phyloP scores from a whole-genome alignment of 2,888 invertebrate species.

The Meloe dianella region DNA sequence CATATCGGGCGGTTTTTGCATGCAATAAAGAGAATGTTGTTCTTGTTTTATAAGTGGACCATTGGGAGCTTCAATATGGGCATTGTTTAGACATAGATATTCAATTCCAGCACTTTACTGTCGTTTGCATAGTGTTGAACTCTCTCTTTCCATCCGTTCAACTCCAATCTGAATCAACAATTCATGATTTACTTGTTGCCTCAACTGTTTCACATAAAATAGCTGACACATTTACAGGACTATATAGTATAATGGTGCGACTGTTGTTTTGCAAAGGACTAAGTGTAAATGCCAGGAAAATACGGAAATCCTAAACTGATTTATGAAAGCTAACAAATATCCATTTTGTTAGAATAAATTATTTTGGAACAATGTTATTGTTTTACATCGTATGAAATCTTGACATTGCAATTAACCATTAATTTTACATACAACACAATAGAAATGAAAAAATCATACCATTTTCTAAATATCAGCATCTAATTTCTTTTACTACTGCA shows the following conservation, averaged over 20 bases:
- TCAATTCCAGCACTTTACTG: conserved; percentile 48
- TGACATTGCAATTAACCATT: not conserved
- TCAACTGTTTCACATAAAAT: conserved; percentile 32
- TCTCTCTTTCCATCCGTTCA: conserved; percentile 28
- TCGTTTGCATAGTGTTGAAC: conserved; percentile 46
- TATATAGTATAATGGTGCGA: conserved; percentile 9
- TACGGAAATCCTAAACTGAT: conserved; percentile 34
- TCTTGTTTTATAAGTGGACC: conserved; percentile 12
- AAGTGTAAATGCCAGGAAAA: conserved; percentile 30
- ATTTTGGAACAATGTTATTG: conserved; percentile 22
- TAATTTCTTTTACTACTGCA: not conserved
- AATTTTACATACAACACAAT: not conserved
- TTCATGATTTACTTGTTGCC: conserved; percentile 51
- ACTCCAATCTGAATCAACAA: conserved; percentile 43
- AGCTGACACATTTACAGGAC: conserved; percentile 24
- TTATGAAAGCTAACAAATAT: conserved; percentile 31
- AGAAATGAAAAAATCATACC: not conserved
- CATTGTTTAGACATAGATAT: conserved; percentile 52
- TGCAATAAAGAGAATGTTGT: not conserved
- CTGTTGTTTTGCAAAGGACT: conserved; percentile 24
- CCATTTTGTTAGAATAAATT: conserved; percentile 31
- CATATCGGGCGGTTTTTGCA: not conserved
- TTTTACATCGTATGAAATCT: conserved; percentile 9
- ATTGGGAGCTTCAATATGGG: conserved; percentile 14
- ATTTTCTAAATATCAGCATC: not conserved